These are phyloP conservation scores for Thamnaconus septentrionalis DNA, from an alignment of 2,113 vertebrate species.

Conservation along the genomic window DNA sequence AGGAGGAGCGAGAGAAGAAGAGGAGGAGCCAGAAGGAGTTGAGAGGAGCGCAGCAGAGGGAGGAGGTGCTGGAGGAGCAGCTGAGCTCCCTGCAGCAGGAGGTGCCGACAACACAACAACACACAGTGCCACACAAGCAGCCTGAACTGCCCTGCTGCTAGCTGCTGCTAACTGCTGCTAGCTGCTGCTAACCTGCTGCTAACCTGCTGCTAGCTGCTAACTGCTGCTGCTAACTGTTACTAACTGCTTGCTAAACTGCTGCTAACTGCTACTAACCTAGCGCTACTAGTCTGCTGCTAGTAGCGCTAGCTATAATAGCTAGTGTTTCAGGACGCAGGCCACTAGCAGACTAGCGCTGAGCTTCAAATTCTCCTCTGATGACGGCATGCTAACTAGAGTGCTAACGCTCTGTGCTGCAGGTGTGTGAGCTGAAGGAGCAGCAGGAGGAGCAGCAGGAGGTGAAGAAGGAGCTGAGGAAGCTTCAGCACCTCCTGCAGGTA, in stretches of 20 bases:
- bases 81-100: conserved; percentile 38
- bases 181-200: too few relatives aligned
- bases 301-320: too few relatives aligned
- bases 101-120: conserved; percentile 11
- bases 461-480: conserved; percentile 51
- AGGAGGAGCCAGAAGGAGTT: conserved; percentile 16
- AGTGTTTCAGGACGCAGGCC: too few relatives aligned
- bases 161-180: too few relatives aligned
- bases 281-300: too few relatives aligned
- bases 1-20: background rate
- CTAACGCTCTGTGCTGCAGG: conserved; percentile 16
- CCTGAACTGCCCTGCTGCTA: background rate
- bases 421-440: conserved; percentile 42
- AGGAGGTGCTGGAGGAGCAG: conserved; percentile 19
- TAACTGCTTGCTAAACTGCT: too few relatives aligned
- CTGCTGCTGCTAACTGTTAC: too few relatives aligned
- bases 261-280: too few relatives aligned
- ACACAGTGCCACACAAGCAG: background rate
- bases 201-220: background rate
- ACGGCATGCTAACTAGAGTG: background rate
- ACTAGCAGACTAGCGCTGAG: too few relatives aligned
- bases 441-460: conserved; percentile 54
- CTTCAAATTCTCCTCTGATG: too few relatives aligned
- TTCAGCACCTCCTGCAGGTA: conserved; percentile 67
- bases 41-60: conserved; percentile 16